phyloP scores from a whole-genome alignment of 2,888 invertebrate genomes.

The Galeruca laticollis region DNA sequence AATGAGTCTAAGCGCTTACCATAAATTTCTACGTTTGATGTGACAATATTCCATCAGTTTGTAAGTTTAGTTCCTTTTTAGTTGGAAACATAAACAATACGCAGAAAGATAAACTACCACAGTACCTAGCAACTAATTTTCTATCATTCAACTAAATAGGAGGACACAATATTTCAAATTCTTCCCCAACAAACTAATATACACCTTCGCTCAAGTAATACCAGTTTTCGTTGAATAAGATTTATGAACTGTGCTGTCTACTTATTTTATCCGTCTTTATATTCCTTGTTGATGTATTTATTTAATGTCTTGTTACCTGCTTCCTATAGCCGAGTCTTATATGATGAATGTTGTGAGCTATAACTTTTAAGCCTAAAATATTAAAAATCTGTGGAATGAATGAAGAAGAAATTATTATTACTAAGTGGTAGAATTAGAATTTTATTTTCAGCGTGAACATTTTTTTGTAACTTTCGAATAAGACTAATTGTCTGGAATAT shows the following conservation, averaged over 20 bases:
- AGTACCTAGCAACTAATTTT: not conserved
- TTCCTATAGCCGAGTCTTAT: not conserved
- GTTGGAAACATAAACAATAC: not conserved
- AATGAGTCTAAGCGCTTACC: too few relatives aligned
- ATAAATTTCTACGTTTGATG: too few relatives aligned
- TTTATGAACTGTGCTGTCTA: not conserved
- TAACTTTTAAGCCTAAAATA: not conserved
- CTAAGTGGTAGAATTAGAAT: too few relatives aligned
- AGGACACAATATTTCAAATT: not conserved
- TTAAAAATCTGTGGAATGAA: not conserved
- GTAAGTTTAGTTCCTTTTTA: not conserved
- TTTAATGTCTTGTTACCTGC: not conserved
- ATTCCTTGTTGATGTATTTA: not conserved
- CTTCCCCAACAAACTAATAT: not conserved
- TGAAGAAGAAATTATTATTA: not conserved
- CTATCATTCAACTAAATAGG: not conserved
- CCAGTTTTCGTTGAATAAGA: not conserved
- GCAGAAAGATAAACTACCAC: not conserved
- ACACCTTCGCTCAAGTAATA: constrained; percentile 4
- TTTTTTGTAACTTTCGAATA: too few relatives aligned
- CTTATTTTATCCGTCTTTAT: constrained; percentile 2
- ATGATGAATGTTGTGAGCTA: not conserved
- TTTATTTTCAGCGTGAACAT: too few relatives aligned
- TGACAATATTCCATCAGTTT: too few relatives aligned
- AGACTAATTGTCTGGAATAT: too few relatives aligned